Percentiles rank a stretch among this genome's conserved stretches.
Evolutionary conservation across 2,888 invertebrate species (phyloP).

Genomic region (Vesta saturnalis): DNA sequence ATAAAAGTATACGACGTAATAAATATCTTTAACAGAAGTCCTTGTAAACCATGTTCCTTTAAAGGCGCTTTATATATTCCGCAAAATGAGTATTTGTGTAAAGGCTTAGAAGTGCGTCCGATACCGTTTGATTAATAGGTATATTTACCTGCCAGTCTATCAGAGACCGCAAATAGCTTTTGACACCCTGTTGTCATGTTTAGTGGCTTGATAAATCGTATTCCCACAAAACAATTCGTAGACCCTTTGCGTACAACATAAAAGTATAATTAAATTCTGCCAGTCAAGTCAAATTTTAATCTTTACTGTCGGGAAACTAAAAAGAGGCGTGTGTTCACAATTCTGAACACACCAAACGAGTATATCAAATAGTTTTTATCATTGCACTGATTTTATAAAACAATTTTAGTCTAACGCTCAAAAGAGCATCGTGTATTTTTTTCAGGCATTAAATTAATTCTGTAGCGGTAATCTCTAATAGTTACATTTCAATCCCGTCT

Average conservation of each 20-base stretch:
- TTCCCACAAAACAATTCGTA: conserved; percentile 51
- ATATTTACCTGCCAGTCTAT: conserved; percentile 36
- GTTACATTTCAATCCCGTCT: conserved; percentile 10
- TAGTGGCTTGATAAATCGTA: conserved; percentile 55
- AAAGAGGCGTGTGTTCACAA: conserved; percentile 22
- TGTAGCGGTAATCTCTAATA: conserved; percentile 2
- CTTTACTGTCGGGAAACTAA: conserved; percentile 23
- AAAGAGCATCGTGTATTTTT: too few species aligned
- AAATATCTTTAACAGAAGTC: conserved; percentile 25
- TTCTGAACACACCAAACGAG: neutral
- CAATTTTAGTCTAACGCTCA: too few species aligned
- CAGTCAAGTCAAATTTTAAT: conserved; percentile 50
- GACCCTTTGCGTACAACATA: conserved; percentile 45
- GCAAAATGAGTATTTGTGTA: conserved; percentile 39
- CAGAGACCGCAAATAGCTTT: conserved; percentile 45
- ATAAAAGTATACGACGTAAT: conserved; percentile 22
- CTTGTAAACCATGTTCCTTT: conserved; percentile 26
- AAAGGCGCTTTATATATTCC: conserved; percentile 31
- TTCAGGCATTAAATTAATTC: neutral
- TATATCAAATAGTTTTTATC: neutral
- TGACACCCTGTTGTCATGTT: conserved; percentile 56
- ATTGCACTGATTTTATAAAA: too few species aligned
- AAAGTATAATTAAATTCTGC: conserved; percentile 57
- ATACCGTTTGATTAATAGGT: conserved; percentile 35
- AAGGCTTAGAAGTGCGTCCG: conserved; percentile 33